These are phyloP conservation scores for Arenicola marina DNA, from an alignment of 2,888 invertebrate genomes.

Conservation along the genomic window DNA sequence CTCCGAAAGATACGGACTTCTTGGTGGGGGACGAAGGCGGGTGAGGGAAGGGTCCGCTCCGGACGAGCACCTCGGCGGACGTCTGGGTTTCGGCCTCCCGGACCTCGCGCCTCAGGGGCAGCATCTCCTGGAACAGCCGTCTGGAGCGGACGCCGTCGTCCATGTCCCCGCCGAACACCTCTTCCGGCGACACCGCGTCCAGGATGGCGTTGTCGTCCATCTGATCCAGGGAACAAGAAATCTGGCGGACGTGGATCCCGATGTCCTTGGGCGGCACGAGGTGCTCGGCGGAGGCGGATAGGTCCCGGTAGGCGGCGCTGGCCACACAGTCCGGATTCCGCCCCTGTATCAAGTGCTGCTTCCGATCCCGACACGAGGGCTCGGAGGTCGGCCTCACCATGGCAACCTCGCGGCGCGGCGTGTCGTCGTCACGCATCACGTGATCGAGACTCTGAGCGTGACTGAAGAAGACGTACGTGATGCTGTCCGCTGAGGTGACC, in stretches of 20 bases:
- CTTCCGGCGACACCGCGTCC: not conserved
- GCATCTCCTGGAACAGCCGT: not conserved
- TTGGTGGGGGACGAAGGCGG: not conserved
- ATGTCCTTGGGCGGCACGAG: not conserved
- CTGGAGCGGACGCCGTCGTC: not conserved
- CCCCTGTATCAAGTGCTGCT: too few relatives aligned
- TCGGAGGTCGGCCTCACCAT: not conserved
- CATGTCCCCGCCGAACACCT: not conserved
- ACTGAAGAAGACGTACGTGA: conserved; percentile 5
- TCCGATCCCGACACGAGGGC: not conserved
- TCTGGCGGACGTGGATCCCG: not conserved
- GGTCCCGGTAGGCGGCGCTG: too few relatives aligned
- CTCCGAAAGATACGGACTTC: not conserved
- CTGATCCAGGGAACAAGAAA: not conserved
- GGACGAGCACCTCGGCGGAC: too few relatives aligned
- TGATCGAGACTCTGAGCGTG: not conserved
- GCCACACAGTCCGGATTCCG: too few relatives aligned
- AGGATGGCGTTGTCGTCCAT: not conserved
- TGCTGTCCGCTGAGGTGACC: conserved; percentile 4
- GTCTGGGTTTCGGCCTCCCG: not conserved
- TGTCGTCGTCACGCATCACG: not conserved
- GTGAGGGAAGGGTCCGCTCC: too few relatives aligned
- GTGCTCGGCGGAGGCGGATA: not conserved
- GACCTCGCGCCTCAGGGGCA: not conserved
- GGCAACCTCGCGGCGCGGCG: not conserved